Conservation (phyloP, 1,140 invertebrate species). For the Pseudomyrmex sp. region DNA sequence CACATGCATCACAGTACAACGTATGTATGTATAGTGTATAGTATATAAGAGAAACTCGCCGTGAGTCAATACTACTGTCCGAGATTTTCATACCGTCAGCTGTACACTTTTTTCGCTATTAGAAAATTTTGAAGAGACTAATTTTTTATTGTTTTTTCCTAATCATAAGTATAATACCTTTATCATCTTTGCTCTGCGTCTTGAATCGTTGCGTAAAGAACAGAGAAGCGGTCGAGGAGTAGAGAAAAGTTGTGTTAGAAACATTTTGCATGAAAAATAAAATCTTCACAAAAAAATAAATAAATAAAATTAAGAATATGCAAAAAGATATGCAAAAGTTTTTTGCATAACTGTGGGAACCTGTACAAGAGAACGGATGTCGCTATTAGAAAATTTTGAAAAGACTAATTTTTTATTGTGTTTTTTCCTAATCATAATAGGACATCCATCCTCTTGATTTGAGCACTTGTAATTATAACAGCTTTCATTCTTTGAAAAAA, state of each 20-base stretch:
- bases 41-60: not conserved
- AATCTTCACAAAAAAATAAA: too few relatives aligned
- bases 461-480: too few relatives aligned
- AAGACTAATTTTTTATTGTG: too few relatives aligned
- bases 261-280: not conserved
- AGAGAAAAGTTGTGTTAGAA: not conserved
- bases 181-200: slow-evolving; percentile 21
- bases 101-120: slow-evolving; percentile 54
- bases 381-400: too few relatives aligned
- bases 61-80: slow-evolving; percentile 37
- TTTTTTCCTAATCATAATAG: too few relatives aligned
- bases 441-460: too few relatives aligned
- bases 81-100: slow-evolving; percentile 63
- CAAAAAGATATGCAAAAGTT: too few relatives aligned
- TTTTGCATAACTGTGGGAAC: too few relatives aligned
- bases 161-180: slow-evolving; percentile 46
- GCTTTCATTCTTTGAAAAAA: too few relatives aligned
- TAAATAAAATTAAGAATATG: too few relatives aligned
- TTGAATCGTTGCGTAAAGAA: not conserved
- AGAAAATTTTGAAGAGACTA: slow-evolving; percentile 51
- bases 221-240: not conserved
- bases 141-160: slow-evolving; percentile 44
- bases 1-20: slow-evolving; percentile 31
- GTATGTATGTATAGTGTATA: too few relatives aligned
- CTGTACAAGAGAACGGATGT: too few relatives aligned